Evolutionary conservation across 2,797 vertebrate genomes (phyloP), one percentile per base, ranked within the genome.

Genomic region (Lepus oiostolus): DNA sequence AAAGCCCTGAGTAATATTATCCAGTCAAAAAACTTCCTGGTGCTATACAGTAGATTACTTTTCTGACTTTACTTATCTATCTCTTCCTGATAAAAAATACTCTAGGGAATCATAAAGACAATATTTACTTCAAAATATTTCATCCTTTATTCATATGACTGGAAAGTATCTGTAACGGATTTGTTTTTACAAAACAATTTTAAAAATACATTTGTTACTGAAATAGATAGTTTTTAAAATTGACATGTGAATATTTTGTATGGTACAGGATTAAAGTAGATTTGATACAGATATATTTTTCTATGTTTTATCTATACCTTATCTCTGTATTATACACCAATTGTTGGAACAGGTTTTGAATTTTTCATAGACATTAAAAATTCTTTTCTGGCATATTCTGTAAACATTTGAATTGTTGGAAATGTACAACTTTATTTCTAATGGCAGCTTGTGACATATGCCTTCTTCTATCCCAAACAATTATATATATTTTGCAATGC

Each of bases 1-100:
- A 72, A 90, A 47, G 8, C n/a, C 14, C 28, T 75, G 38, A 81
- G 7, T 11, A 62, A 62, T 5, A 76, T 28, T 8, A 77, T 17
- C 4, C 14, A 76, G 35, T 71, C 0, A 62, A 89, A 86, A 80
- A 65, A 60, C 1, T 28, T 13, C n/a, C 1, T 12, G 47, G 58
- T 92, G 30, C 6, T 74, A 2, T 50, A 4, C 2, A 88, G 50
- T 32, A 90, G 16, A 47, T 65, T 47, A 30, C 10, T 84, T 92
- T 47, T 47, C 42, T 47, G 42, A 47, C 42, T 47, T 47, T 47
- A 47, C 42, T 42, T 42, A 42, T 47, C 42, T 47, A 47, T 47
- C 19, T 90, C 85, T 70, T n/a, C 76, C 58, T 62, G 22, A 90
- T 28, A 22, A 88, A 75, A 90, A 81, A 90, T 84, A 81, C 42